Evolutionary conservation across 2,888 invertebrate genomes (phyloP), one percentile per base, ranked within the genome.

Genomic region (Sinotaia quadrata): DNA sequence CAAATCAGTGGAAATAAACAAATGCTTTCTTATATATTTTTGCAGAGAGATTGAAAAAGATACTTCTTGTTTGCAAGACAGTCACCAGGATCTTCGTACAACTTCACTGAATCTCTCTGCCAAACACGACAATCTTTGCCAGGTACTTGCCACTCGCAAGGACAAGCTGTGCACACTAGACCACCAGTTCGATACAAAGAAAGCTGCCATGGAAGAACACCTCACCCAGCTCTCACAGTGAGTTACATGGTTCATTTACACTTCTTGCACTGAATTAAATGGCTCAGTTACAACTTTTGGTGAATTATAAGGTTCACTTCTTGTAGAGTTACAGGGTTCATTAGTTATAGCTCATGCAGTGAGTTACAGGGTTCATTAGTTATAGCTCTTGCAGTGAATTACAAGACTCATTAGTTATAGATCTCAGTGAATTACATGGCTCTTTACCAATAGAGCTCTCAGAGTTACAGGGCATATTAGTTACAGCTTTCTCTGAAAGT

Each of bases 181-280:
- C 34, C 52, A 79, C n/a, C 80, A 81, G 67, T 79, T 81, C 60
- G 78, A 79, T 66, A 77, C 75, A 57, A 78, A 77, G 68, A 75
- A 77, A 68, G 74, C 76, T 41, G 72, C 75, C 10, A 56, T 76
- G 47, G 66, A 74, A 27, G 76, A 82, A 66, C 75, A 79, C 37
- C n/a, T 75, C 10, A 63, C 76, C 24, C 62, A 75, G 21, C 49
- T 78, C 15, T 72, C 73, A 58, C 70, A 78, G 83, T 81, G 76
- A 75, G 80, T 75, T 27, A 10, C 8, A 34, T 31, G 7, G 21
- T 56, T 4, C 29, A 10, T 24, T 5, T 15, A 21, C 12, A 15
- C 31, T 29, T 49, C 49, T 33, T 18, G 33, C 15, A 29, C 33
- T 33, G 51, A 21, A 29, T 34, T 51, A 63, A 59, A 59, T 34